Base-by-base conservation (phyloP, 2,113 vertebrate species). In the Acrocephalus kingi region DNA sequence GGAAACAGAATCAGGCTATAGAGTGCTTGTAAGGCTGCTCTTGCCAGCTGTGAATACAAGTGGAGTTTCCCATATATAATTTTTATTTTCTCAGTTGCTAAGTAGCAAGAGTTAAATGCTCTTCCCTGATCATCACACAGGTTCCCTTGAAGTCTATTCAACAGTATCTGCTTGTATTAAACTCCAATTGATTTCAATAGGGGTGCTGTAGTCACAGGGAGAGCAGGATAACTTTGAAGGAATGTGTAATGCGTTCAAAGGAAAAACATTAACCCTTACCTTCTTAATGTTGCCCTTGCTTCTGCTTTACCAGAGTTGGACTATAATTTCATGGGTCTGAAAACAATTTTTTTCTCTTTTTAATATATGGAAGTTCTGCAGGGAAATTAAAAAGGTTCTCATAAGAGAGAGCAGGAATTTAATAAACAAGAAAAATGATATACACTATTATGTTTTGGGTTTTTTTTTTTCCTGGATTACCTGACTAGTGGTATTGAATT, bases 81-180 rank as follows among this genome's bases (percentile, higher is more conserved):
- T 84, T 90, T 79, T 82, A 86, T 96, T 94, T 92, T 87, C n/a
- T 75, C 83, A 90, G 64, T 51, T 92, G 54, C 73, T 61, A 93
- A 78, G 76, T 81, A 92, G 55, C 77, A 89, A 94, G 84, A 94
- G 87, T 95, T 97, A 96, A 94, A 92, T 92, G 67, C 68, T 78
- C 51, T 54, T 59, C 49, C 89, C 88, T 92, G 79, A 93, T 90
- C 76, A 75, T 81, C 66, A 68, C 56, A 92, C 25, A 69, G n/a
- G 41, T 49, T 93, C 72, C n/a, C 77, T 95, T 95, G 77, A 95
- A 94, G 89, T 84, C 66, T 89, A 1, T 90, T 90, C 73, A 61
- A 92, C 45, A 92, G 24, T 95, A 86, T 82, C 85, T 87, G 83
- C 56, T 84, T 90, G 75, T 61, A 68, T 87, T 84, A 90, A 81